These are phyloP conservation scores for Myotis yumanensis DNA, from an alignment of 2,113 vertebrate genomes.

Conservation along the genomic window DNA sequence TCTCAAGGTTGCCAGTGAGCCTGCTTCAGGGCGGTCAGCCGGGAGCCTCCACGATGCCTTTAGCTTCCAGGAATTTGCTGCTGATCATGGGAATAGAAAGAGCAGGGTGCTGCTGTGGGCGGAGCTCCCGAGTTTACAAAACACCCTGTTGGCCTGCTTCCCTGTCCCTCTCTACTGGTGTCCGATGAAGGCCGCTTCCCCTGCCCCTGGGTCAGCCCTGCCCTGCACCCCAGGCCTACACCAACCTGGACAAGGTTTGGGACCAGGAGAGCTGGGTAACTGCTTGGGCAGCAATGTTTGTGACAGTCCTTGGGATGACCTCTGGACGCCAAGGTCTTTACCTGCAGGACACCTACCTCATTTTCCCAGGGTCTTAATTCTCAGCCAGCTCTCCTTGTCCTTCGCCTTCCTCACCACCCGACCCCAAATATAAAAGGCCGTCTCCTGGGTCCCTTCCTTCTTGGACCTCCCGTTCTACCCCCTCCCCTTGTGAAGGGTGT, in stretches of 20 bases:
- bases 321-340: neutral
- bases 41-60: rapidly evolving
- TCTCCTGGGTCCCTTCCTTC: neutral
- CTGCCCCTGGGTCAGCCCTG: neutral
- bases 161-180: neutral
- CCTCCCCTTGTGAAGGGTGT: neutral
- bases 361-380: neutral
- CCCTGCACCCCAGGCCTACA: neutral
- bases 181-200: too few relatives aligned
- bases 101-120: neutral
- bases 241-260: neutral
- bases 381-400: neutral
- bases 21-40: rapidly evolving
- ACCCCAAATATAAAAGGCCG: neutral
- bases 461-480: neutral
- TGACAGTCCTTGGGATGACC: neutral
- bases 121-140: neutral
- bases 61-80: neutral
- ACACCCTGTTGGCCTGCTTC: neutral
- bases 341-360: neutral
- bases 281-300: neutral
- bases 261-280: neutral
- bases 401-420: neutral
- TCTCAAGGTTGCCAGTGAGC: neutral
- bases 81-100: neutral